phyloP scores from a whole-genome alignment of 2,797 vertebrate genomes.

The Ficedula albicollis region DNA sequence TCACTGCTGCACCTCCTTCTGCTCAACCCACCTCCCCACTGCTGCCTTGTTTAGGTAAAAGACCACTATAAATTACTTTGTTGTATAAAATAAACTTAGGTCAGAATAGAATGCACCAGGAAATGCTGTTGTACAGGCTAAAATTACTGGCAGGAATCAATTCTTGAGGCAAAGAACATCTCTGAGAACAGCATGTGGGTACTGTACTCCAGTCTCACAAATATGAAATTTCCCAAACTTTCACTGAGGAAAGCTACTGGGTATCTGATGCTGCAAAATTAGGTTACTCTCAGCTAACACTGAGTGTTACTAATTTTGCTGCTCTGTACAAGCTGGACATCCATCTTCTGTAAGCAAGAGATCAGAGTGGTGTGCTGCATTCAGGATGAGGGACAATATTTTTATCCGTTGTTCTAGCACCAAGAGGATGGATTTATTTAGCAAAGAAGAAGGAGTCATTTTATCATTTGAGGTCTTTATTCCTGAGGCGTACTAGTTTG shows the following conservation, averaged over 20 bases:
- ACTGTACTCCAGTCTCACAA: background rate
- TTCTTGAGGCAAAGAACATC: background rate
- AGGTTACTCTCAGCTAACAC: background rate
- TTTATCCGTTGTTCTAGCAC: background rate
- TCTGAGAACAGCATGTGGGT: background rate
- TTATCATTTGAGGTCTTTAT: background rate
- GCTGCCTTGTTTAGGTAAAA: background rate
- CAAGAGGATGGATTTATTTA: background rate
- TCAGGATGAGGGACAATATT: background rate
- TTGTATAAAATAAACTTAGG: background rate
- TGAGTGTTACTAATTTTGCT: background rate
- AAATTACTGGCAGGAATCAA: background rate
- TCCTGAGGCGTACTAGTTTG: background rate
- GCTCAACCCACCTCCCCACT: background rate
- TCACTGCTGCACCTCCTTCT: background rate
- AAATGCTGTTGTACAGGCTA: background rate
- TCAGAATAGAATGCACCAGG: background rate
- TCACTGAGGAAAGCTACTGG: background rate
- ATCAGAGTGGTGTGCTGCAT: background rate
- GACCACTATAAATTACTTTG: background rate
- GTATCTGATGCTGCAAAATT: background rate
- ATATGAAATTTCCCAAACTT: background rate
- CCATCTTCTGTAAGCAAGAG: background rate
- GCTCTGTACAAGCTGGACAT: accelerated
- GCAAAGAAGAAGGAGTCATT: background rate